Evolutionary conservation across 2,797 vertebrate species (phyloP).

Genomic region (Eurystomus glaucurus): DNA sequence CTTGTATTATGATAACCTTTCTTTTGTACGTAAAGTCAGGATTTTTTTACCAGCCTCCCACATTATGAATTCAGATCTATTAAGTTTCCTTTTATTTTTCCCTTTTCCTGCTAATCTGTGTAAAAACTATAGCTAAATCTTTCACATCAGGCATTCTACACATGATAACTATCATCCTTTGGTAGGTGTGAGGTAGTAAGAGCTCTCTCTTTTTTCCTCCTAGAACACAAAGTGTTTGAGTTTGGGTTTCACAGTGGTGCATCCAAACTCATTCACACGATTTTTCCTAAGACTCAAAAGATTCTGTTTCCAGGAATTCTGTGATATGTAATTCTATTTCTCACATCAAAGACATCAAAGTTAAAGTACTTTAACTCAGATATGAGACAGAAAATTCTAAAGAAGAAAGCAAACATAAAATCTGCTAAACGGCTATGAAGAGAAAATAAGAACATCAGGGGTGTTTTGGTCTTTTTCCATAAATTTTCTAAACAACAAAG

Average conservation of each 20-base stretch:
- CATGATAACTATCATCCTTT: neutral
- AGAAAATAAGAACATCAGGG: neutral
- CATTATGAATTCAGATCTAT: neutral
- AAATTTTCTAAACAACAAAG: neutral
- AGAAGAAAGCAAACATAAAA: neutral
- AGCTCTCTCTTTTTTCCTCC: neutral
- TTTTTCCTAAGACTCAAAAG: neutral
- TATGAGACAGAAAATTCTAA: neutral
- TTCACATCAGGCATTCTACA: neutral
- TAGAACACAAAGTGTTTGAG: neutral
- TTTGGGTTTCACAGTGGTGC: neutral
- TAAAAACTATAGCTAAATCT: neutral
- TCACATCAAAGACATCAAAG: neutral
- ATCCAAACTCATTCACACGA: neutral
- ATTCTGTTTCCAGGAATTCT: neutral
- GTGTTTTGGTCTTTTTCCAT: neutral
- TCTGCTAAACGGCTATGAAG: neutral
- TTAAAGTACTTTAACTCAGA: neutral
- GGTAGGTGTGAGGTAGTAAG: neutral
- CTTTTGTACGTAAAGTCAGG: neutral
- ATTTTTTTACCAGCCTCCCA: neutral
- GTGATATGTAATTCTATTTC: neutral
- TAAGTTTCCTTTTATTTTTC: neutral
- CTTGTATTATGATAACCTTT: neutral
- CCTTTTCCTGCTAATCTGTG: neutral